Evolutionary conservation across 2,888 invertebrate species (phyloP).

Genomic region (Lottia gigantea): DNA sequence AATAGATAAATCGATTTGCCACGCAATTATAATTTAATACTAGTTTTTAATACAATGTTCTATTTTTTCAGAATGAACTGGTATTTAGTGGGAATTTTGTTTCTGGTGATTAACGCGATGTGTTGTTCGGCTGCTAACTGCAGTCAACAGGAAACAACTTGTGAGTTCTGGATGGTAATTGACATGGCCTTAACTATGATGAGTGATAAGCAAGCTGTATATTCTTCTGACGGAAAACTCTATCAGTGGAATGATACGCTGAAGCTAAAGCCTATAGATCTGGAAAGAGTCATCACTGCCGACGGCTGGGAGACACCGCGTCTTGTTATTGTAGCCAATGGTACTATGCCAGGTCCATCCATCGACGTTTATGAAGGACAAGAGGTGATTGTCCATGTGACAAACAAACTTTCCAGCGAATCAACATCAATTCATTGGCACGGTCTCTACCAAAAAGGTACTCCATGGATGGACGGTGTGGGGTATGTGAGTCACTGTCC

Average conservation of each 20-base stretch:
- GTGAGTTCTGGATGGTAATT: conserved; percentile 30
- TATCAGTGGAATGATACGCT: conserved; percentile 20
- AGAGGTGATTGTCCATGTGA: conserved; percentile 29
- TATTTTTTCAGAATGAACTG: too few species aligned
- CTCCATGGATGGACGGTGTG: conserved; percentile 47
- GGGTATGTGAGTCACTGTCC: conserved; percentile 48
- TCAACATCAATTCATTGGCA: conserved; percentile 45
- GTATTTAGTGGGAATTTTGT: too few species aligned
- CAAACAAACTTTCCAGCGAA: conserved; percentile 35
- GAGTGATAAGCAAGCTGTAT: conserved; percentile 18
- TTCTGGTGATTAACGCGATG: too few species aligned
- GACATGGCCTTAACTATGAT: conserved; percentile 30
- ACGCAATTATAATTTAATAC: too few species aligned
- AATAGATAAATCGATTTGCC: too few species aligned
- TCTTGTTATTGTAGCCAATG: conserved; percentile 51
- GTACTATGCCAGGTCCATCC: conserved; percentile 50
- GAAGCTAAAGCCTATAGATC: conserved; percentile 1
- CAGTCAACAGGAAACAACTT: conserved; percentile 13
- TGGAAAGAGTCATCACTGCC: conserved; percentile 48
- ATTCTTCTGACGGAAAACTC: conserved; percentile 22
- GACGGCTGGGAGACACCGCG: conserved; percentile 48
- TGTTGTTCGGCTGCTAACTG: too few species aligned
- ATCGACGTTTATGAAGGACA: conserved; percentile 43
- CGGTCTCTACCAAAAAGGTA: conserved; percentile 37
- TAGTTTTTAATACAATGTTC: too few species aligned